These are phyloP conservation scores for Crotalus helleri DNA, from an alignment of 2,113 vertebrate genomes.

Conservation along the genomic window DNA sequence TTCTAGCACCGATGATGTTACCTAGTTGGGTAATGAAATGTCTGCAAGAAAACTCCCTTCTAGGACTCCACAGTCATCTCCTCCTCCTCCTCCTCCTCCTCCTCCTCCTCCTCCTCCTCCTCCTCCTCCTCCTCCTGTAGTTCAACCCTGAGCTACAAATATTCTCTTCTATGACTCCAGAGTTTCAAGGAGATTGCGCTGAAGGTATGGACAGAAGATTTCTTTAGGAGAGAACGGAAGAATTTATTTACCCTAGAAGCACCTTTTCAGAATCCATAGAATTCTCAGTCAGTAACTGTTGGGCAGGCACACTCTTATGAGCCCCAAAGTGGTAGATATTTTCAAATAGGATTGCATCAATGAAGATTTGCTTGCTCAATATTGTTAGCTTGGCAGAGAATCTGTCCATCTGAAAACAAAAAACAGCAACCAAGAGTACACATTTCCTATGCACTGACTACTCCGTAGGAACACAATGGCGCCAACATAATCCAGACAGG, in stretches of 20 bases:
- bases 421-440: not conserved
- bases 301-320: not conserved
- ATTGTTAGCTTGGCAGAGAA: not conserved
- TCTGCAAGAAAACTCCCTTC: too few relatives aligned
- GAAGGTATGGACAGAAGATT: slow-evolving; percentile 58
- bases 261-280: not conserved
- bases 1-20: too few relatives aligned
- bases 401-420: not conserved
- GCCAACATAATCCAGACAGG: not conserved
- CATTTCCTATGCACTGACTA: not conserved
- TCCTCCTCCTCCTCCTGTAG: too few relatives aligned
- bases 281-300: not conserved
- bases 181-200: not conserved
- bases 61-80: too few relatives aligned
- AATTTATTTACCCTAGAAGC: slow-evolving; percentile 21
- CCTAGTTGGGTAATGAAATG: too few relatives aligned
- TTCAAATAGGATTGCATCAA: not conserved
- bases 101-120: too few relatives aligned
- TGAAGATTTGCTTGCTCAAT: not conserved
- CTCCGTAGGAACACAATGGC: not conserved
- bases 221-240: slow-evolving; percentile 30
- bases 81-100: too few relatives aligned
- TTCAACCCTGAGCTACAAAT: too few relatives aligned
- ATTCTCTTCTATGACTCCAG: not conserved
- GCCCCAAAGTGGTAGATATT: not conserved